Base-by-base conservation (phyloP, 2,797 vertebrate genomes). In the Rousettus madagascariensis region DNA sequence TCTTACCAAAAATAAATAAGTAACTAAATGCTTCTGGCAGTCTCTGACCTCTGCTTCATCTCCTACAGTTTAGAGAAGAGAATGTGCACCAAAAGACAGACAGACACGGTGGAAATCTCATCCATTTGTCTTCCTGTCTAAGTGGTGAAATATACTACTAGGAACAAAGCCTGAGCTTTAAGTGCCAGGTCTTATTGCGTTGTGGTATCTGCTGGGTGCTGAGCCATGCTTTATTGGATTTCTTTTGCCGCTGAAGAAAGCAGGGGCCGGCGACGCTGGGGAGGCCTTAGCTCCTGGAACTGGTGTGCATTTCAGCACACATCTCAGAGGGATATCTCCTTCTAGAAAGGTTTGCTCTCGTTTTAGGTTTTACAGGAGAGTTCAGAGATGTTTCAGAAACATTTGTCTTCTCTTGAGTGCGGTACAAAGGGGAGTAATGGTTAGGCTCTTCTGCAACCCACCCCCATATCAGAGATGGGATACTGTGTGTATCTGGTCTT, bases 11-110 rank as follows among this genome's bases (percentile, higher is more conserved):
- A 8, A n/a, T 11, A n/a, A 79, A 61, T 83, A 53, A 71, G 51
- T 82, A 90, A 87, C 38, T 22, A 74, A 92, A 55, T 15, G 51
- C 30, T 38, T 6, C 65, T 61, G 61, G 68, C 59, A 90, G 38
- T 77, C 33, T 59, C 41, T 43, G 82, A 72, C 69, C 89, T 95
- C 93, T 85, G 15, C 68, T 95, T 90, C 41, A 69, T n/a, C 61
- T 51, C 33, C 49, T 36, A 41, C 20, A 46, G 30, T 49, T 91
- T 82, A 89, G 17, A 69, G 78, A 65, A 8, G 3, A 65, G 61
- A 69, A 55, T 20, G 53, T 1, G 69, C 36, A 78, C 49, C 89
- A 82, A 68, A 68, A 95, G 75, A 83, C 86, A 65, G 90, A 91
- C 19, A 87, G 84, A 82, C 49, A 85, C 7, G 5, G 24, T 33